phyloP scores from a whole-genome alignment of 2,113 vertebrate species.

The Bujurquina vittata region DNA sequence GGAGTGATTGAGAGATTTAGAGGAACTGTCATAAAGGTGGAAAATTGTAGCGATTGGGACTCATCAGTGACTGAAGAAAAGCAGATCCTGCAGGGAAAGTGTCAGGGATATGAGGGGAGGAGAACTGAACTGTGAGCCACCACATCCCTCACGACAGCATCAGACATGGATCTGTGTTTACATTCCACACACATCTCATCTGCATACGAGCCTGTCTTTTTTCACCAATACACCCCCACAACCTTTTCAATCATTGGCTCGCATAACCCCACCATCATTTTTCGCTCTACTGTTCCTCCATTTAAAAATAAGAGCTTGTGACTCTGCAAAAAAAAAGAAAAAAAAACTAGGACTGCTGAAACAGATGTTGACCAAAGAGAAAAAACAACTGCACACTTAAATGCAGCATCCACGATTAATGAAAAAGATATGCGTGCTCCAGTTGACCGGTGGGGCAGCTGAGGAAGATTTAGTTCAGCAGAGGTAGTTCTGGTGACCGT shows the following conservation, averaged over 20 bases:
- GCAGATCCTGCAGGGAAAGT: slow-evolving; percentile 9
- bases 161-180: slow-evolving; percentile 33
- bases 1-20: slow-evolving; percentile 9
- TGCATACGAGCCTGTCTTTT: slow-evolving; percentile 2
- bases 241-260: slow-evolving; percentile 38
- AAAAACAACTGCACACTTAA: background rate
- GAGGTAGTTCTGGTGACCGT: background rate
- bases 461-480: slow-evolving; percentile 25
- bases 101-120: background rate
- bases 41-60: background rate
- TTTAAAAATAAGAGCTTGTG: background rate
- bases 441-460: background rate
- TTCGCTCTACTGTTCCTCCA: background rate
- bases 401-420: slow-evolving; percentile 24
- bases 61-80: background rate
- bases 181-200: slow-evolving; percentile 18
- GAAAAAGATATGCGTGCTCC: slow-evolving; percentile 10
- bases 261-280: slow-evolving; percentile 22
- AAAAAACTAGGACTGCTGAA: slow-evolving; percentile 24
- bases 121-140: slow-evolving; percentile 8
- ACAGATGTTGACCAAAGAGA: slow-evolving; percentile 40
- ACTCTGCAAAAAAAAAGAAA: slow-evolving; percentile 7
- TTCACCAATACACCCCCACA: background rate
- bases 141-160: background rate
- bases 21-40: background rate